Percentiles rank a stretch among this genome's conserved stretches.
Conservation (phyloP, 2,888 invertebrate species). For the Epistrophe grossulariae region DNA sequence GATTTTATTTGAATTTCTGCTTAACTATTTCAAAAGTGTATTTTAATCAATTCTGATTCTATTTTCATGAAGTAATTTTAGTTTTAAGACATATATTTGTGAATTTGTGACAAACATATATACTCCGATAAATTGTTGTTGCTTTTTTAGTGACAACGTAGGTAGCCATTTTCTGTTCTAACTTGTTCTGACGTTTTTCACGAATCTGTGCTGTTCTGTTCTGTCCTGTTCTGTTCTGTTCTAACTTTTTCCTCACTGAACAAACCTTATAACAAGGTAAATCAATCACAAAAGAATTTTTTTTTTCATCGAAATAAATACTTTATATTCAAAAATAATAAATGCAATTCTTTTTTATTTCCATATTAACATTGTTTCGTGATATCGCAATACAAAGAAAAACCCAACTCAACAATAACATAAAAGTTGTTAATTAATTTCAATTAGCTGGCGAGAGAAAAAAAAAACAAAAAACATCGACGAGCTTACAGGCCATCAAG, state of each 20-base stretch:
- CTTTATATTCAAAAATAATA: not conserved
- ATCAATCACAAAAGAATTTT: slow-evolving; percentile 28
- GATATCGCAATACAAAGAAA: slow-evolving; percentile 22
- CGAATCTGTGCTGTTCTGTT: too few relatives aligned
- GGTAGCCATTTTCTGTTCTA: too few relatives aligned
- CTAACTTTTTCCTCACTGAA: too few relatives aligned
- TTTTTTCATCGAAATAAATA: not conserved
- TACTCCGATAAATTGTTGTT: too few relatives aligned
- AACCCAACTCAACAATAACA: not conserved
- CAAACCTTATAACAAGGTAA: slow-evolving; percentile 48
- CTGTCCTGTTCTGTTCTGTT: slow-evolving; percentile 49
- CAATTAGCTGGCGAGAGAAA: slow-evolving; percentile 33
- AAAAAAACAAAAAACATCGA: slow-evolving; percentile 24
- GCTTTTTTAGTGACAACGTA: too few relatives aligned
- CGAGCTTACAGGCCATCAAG: not conserved
- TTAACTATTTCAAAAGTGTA: too few relatives aligned
- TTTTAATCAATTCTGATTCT: too few relatives aligned
- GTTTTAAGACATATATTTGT: too few relatives aligned
- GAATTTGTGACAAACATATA: too few relatives aligned
- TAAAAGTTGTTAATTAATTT: slow-evolving; percentile 40
- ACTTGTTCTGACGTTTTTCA: too few relatives aligned
- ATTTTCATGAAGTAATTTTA: too few relatives aligned
- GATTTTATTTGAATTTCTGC: too few relatives aligned
- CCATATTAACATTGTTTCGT: not conserved
- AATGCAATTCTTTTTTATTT: not conserved